Base-by-base conservation (phyloP, 2,888 invertebrate genomes). In the Limnephilus lunatus region DNA sequence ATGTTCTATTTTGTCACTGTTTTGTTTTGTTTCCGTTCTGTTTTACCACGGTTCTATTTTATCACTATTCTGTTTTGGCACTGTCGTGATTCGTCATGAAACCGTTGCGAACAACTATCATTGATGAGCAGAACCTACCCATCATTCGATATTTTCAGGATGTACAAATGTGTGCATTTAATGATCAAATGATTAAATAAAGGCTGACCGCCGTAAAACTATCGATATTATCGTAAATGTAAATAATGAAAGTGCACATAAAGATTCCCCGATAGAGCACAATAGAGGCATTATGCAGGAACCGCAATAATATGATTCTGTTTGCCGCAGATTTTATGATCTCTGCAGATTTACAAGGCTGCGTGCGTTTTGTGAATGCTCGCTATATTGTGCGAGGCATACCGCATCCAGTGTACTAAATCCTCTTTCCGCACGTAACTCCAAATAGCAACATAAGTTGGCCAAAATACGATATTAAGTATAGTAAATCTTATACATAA, bases 281-380 rank as follows among this genome's bases (percentile, higher is more conserved):
- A 68, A 68, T 68, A 9, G n/a, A 19, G 25, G 39, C 85, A 86
- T 25, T 9, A 86, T 86, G 44, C 86, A 86, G 86, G 30, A 9
- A 19, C 88, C n/a, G 53, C 32, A 53, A 31, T 31, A 88, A 68
- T 88, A 31, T 68, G 68, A 39, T 85, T 85, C 35, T 39, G 85
- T 85, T 39, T 39, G 39, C 85, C 12, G 25, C n/a, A 88, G 68
- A 31, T 12, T 88, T 88, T 88, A 88, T 19, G 88, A 32, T 85
- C 68, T 68, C 90, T 15, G 19, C 80, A 48, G 91, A 91, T 91
- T 91, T 91, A 91, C 87, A 48, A 87, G 86, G 81, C 81, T 91
- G 81, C 81, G 86, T 88, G 25, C 53, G 31, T 88, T 87, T 81
- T 81, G 88, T 53, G 87, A 48, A 30, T 88, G 81, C 44, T 83